phyloP scores from a whole-genome alignment of 2,113 vertebrate genomes.

The Thunnus maccoyii region DNA sequence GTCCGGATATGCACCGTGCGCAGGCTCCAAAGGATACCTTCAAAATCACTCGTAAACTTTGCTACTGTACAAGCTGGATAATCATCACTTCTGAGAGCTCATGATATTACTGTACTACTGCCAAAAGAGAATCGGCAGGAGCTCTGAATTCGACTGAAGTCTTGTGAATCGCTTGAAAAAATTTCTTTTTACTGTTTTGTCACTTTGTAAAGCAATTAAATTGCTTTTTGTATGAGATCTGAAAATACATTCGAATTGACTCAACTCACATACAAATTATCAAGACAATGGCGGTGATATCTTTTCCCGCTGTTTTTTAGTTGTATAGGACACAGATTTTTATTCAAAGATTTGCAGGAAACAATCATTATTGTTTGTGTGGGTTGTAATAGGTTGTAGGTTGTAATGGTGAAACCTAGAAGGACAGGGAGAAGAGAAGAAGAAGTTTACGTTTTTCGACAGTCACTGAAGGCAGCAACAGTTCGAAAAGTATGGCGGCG shows the following conservation, averaged over 20 bases:
- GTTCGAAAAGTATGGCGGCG: constrained; percentile 86
- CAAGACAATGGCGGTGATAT: too few relatives aligned
- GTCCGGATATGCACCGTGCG: constrained; percentile 46
- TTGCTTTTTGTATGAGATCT: too few relatives aligned
- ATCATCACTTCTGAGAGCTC: too few relatives aligned
- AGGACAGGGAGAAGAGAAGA: background rate
- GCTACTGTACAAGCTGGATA: fast-evolving
- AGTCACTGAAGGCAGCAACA: constrained; percentile 28
- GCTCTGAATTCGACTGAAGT: background rate
- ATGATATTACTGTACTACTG: too few relatives aligned
- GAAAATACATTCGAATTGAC: too few relatives aligned
- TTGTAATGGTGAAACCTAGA: background rate
- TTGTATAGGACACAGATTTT: too few relatives aligned
- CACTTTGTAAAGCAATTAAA: background rate
- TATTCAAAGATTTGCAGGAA: too few relatives aligned
- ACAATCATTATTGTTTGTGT: background rate
- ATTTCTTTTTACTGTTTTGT: background rate
- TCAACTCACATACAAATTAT: too few relatives aligned
- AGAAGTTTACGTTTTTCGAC: background rate
- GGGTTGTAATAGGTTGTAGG: background rate
- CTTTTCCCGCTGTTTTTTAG: too few relatives aligned
- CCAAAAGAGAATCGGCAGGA: background rate
- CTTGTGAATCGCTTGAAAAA: too few relatives aligned
- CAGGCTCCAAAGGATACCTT: constrained; percentile 63
- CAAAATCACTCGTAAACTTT: fast-evolving